phyloP scores from a whole-genome alignment of 2,113 vertebrate genomes.

The Protomyctophum bolini region DNA sequence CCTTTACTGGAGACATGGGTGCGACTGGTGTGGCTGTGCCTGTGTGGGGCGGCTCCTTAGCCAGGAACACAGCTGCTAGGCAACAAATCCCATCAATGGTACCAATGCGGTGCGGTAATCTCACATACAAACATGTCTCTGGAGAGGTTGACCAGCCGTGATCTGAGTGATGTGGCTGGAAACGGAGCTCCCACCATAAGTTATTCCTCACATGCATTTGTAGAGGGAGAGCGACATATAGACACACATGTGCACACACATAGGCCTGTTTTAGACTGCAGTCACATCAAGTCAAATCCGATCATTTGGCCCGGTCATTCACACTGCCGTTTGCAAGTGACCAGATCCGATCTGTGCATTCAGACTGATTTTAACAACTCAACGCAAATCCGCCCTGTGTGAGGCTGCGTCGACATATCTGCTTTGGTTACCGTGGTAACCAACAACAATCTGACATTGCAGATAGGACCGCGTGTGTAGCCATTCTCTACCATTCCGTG shows the following conservation, averaged over 20 bases:
- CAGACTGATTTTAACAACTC: too few species aligned
- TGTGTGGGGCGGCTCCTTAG: background rate
- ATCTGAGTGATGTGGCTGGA: constrained; percentile 20
- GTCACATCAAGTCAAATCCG: too few species aligned
- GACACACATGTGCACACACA: background rate
- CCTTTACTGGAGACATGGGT: background rate
- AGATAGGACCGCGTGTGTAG: too few species aligned
- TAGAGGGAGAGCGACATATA: constrained; percentile 1
- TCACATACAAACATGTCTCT: constrained; percentile 24
- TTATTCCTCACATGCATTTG: constrained; percentile 46
- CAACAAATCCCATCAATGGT: constrained; percentile 56
- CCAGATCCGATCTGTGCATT: too few species aligned
- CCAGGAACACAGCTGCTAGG: constrained; percentile 50
- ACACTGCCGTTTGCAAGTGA: too few species aligned
- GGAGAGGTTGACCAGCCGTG: constrained; percentile 23
- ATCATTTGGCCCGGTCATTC: too few species aligned
- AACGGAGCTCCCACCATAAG: constrained; percentile 31
- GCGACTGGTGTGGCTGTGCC: background rate
- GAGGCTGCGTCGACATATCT: too few species aligned
- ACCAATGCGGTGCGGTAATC: constrained; percentile 51
- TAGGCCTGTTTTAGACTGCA: too few species aligned
- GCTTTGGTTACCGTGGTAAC: too few species aligned
- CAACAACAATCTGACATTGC: too few species aligned
- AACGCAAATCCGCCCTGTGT: too few species aligned
- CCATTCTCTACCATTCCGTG: too few species aligned